phyloP scores from a whole-genome alignment of 2,113 vertebrate genomes.

The Oryctolagus cuniculus region DNA sequence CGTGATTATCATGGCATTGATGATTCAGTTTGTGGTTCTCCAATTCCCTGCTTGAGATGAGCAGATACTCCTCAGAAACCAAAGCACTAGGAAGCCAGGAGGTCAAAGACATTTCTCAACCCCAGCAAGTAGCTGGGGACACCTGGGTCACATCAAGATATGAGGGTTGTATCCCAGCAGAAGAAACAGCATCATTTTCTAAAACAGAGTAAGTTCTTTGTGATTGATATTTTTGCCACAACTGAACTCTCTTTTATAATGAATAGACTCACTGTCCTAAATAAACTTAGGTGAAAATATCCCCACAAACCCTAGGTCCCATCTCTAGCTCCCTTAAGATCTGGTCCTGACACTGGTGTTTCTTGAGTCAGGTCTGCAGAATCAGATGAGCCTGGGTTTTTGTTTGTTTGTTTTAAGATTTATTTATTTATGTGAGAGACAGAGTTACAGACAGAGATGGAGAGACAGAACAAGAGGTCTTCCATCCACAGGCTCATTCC shows the following conservation, averaged over 20 bases:
- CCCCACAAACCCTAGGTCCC: background rate
- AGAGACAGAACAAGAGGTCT: too few relatives aligned
- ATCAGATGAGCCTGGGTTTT: background rate
- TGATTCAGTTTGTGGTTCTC: background rate
- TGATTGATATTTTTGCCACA: background rate
- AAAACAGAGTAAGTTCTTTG: constrained; percentile 20
- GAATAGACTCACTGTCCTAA: background rate
- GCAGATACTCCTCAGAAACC: constrained; percentile 2
- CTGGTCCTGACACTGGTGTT: background rate
- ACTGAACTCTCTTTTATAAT: background rate
- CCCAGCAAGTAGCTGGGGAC: background rate
- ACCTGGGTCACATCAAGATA: background rate
- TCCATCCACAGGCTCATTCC: too few relatives aligned
- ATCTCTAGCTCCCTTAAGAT: background rate
- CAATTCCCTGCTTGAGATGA: background rate
- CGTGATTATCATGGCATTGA: background rate
- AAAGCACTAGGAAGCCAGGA: background rate
- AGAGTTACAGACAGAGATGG: too few relatives aligned
- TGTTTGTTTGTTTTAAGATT: too few relatives aligned
- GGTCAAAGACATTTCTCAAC: constrained; percentile 20
- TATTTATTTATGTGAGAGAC: too few relatives aligned
- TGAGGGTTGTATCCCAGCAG: background rate
- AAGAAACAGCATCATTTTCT: background rate
- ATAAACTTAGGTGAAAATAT: background rate
- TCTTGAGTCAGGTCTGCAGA: background rate